Base-by-base conservation (phyloP, 1,140 invertebrate species). In the Calliopsis andreniformis region DNA sequence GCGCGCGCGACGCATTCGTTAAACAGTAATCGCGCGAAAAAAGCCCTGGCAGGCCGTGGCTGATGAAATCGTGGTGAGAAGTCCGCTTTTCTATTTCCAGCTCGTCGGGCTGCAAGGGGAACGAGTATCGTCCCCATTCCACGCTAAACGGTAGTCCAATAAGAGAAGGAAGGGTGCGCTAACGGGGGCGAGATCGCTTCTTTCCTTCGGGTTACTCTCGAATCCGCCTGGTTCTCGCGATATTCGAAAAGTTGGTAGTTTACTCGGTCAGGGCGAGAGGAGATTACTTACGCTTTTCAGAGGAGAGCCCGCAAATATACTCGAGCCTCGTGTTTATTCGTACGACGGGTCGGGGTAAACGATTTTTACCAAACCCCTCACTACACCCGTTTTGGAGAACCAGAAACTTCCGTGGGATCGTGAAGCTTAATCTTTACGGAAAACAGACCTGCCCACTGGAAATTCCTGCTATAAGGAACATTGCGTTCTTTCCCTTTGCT, bases 181-280 rank as follows among this genome's bases (percentile, higher is more conserved):
- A 78, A 64, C 42, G 35, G 30, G 8, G 32, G 28, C 56, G 62
- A 85, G 71, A 85, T 86, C 83, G 78, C 73, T 77, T 77, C 75
- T 75, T 79, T 64, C 72, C 49, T 70, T 25, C 51, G 59, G 55
- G 58, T 64, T 53, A 55, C 66, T 76, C 70, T 53, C 55, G 39
- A 25, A 23, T 61, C 59, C 55, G 14, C 6, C 45, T n/a, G 28
- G 39, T n/a, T n/a, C 63, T 56, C 71, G 35, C 61, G 56, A 72
- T 81, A 86, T 87, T 83, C 77, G 59, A 72, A 80, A 83, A 86
- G 83, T 86, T 83, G 42, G 32, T 81, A 56, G 67, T 82, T 78
- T 59, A 49, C 59, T 83, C 58, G 51, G 47, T 16, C 47, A 8
- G 51, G 39, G 69, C 58, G 56, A 77, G 55, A 69, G 59, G 78